Evolutionary conservation across 2,888 invertebrate genomes (phyloP), one percentile per base, ranked within the genome.

Genomic region (Ochropleura leucogaster): DNA sequence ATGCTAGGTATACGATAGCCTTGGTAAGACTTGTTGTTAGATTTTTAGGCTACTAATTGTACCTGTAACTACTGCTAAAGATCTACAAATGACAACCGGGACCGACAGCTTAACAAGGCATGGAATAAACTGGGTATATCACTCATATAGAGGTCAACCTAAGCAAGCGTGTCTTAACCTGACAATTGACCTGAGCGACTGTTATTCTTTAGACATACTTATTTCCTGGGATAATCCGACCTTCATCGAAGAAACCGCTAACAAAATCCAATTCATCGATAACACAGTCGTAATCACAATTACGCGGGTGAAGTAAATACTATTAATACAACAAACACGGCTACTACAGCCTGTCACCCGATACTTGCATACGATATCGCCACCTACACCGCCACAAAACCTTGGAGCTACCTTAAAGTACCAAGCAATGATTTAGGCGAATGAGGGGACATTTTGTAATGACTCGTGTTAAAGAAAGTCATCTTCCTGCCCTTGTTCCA

Each of bases 351-450:
- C 63, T 12, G 80, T 68, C 49, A 81, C 60, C 3, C 47, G 80
- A 81, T 81, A 72, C 82, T 46, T 1, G 77, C 55, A 81, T 3
- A 47, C 67, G 82, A 81, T 68, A 81, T 40, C 57, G 20, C 57
- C 72, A 51, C 82, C 80, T 72, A 81, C 81, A 20, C 7, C 44
- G 82, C 80, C 77, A 42, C 80, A 81, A 69, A 76, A 46, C 80
- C 80, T 81, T 80, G 80, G 49, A n/a, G 63, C 69, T 72, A 64
- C 70, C 67, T 77, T 68, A 64, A 69, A 47, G 40, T 69, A 71
- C 46, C 40, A 10, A 66, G 3, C 44, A n/a, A 40, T 12, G 49
- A 81, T 55, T 81, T 80, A 69, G 80, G 80, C 6, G 69, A 62
- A 55, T 6, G 20, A 67, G 51, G 69, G 64, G 65, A 57, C 0